Evolutionary conservation across 2,888 invertebrate species (phyloP), one percentile per base, ranked within the genome.

Genomic region (Nemoura dubitans): DNA sequence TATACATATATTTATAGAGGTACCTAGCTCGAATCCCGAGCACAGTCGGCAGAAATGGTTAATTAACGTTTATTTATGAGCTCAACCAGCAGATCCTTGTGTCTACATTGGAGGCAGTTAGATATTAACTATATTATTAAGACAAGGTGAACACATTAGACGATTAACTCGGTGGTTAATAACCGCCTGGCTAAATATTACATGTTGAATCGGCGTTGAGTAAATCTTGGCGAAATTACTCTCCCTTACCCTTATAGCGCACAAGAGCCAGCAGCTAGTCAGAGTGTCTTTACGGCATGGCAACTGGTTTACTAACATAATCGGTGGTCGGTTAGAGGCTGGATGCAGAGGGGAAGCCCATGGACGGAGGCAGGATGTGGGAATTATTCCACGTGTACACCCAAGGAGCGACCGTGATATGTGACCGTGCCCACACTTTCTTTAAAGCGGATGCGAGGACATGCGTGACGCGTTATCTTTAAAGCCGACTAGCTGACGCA

Each of bases 51-150:
- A 76, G 76, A 84, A 84, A 59, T 59, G 59, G 84, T 84, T 84
- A 84, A 84, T 84, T 84, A 84, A 84, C 59, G 84, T 84, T 76
- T 84, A 84, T 84, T 84, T 84, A 84, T 76, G 84, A 59, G 84
- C 84, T 84, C 29, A 84, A 30, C 84, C 81, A 29, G 76, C 36
- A 42, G 81, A 81, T 76, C 28, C 76, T 76, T 27, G 29, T 84
- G 76, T 30, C 76, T 76, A 76, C 76, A 59, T 76, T 2, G 6
- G 16, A 84, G 27, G 28, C 28, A 84, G 59, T 84, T 76, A 83
- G 42, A 83, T 83, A 43, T 83, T 83, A 83, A 81, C 81, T 81
- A 81, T 59, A 59, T 59, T 59, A 59, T 59, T 59, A 29, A 81
- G 81, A 81, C 81, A 81, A 30, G 28, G 81, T 29, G 81, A 81